Conservation (phyloP, 2,797 vertebrate species). For the Staurois parvus region DNA sequence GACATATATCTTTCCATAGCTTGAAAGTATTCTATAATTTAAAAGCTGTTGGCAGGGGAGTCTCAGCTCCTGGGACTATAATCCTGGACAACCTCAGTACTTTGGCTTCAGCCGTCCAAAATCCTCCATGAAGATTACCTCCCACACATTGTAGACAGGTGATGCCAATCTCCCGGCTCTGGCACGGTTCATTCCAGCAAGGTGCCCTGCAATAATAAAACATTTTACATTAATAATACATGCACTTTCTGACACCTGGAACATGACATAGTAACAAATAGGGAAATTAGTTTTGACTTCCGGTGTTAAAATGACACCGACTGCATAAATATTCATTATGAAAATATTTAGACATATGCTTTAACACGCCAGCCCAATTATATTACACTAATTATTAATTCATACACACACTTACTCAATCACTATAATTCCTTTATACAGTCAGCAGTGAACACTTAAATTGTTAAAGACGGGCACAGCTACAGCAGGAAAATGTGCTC, state of each 20-base stretch:
- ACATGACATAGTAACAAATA: constrained; percentile 23
- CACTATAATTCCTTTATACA: background rate
- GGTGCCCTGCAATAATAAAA: constrained; percentile 3
- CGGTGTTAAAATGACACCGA: constrained; percentile 25
- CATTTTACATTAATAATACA: constrained; percentile 2
- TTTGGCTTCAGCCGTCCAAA: background rate
- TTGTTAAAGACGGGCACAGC: background rate
- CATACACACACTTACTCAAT: background rate
- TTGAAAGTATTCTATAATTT: background rate
- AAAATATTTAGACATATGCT: constrained; percentile 48
- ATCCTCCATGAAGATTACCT: background rate
- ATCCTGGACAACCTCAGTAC: background rate
- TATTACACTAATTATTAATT: constrained; percentile 7
- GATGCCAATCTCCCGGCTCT: background rate
- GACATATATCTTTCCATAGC: background rate
- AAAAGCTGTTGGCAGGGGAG: background rate
- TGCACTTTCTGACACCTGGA: constrained; percentile 26
- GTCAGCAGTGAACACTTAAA: background rate
- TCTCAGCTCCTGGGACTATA: background rate
- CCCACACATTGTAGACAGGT: background rate
- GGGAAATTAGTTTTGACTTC: constrained; percentile 33
- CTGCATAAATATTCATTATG: constrained; percentile 48
- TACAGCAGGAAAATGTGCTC: background rate
- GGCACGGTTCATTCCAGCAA: background rate
- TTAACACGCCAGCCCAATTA: constrained; percentile 37